A percentile compares a stretch with the other conserved stretches of the same genome.
Evolutionary conservation across 2,888 invertebrate genomes (phyloP).

Genomic region (Schizotus pectinicornis): DNA sequence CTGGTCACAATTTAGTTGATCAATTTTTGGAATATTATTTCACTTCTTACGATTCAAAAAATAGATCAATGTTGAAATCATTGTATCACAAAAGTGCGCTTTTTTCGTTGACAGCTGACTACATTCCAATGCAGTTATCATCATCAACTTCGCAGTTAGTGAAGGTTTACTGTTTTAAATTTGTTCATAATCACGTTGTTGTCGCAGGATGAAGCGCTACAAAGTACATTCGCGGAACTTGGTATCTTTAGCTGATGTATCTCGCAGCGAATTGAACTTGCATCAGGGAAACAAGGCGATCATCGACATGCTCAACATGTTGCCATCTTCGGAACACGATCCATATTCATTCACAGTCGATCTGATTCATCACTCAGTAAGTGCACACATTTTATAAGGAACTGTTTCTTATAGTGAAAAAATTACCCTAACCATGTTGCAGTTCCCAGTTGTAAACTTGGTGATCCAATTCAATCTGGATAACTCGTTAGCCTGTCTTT

Average conservation of each 20-base stretch:
- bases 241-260: constrained; percentile 52
- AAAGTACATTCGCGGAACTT: constrained; percentile 61
- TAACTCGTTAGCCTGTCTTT: too few relatives aligned
- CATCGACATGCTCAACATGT: constrained; percentile 57
- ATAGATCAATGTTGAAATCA: constrained; percentile 62
- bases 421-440: too few relatives aligned
- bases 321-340: constrained; percentile 71
- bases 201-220: constrained; percentile 53
- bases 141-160: constrained; percentile 50
- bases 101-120: constrained; percentile 64
- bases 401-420: background rate
- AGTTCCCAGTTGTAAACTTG: too few relatives aligned
- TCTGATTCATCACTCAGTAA: constrained; percentile 67
- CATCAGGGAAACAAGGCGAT: constrained; percentile 45
- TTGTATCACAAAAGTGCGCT: constrained; percentile 70
- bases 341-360: constrained; percentile 71
- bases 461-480: too few relatives aligned
- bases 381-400: constrained; percentile 42
- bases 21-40: constrained; percentile 73
- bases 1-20: constrained; percentile 61
- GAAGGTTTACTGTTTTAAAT: constrained; percentile 7
- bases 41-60: constrained; percentile 67
- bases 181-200: constrained; percentile 7
- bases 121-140: constrained; percentile 46
- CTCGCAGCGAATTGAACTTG: constrained; percentile 38